Base-by-base conservation (phyloP, 2,888 invertebrate genomes). In the Timema podura region DNA sequence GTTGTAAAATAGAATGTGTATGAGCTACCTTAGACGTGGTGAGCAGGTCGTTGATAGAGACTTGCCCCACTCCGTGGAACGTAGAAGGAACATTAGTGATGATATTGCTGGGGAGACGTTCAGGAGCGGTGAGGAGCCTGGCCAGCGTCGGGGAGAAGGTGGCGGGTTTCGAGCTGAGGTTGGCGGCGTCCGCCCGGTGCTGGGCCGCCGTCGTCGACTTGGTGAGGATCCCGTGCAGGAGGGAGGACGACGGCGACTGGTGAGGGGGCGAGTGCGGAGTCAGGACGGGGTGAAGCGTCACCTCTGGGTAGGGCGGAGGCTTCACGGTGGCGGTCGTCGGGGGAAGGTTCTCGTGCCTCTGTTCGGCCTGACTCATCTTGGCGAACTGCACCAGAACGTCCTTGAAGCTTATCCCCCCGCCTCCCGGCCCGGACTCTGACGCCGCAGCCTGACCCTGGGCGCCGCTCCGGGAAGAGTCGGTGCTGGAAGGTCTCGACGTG, bases 141-240 rank as follows among this genome's bases (percentile, higher is more conserved):
- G 92, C 92, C 81, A 92, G 85, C 76, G 92, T 92, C 74, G 92
- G 92, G 77, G 92, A 91, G 83, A 89, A 91, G 76, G 89, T 85
- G 76, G 83, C 79, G 79, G 86, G 85, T 77, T 86, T 83, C n/a
- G 49, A 61, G 57, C 65, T 65, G 46, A 48, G 15, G 15, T 65
- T 64, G 1, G 67, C 10, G 11, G 65, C 68, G n/a, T 13, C 48
- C 51, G 70, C 65, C 16, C 65, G 70, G 15, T 67, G 70, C 9
- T 51, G 65, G 15, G 68, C 65, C 15, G 64, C 67, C 48, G 67
- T 70, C 47, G 64, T 74, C 47, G 75, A 71, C 65, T 91, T 91
- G 2, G 91, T 91, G 69, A 92, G 82, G 76, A 91, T 91, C 57
- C 91, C 91, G 77, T 92, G 92, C 5, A 92, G 84, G 67, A 92